Base-by-base conservation (phyloP, 2,797 vertebrate species). In the Phataginus tetradactyla region DNA sequence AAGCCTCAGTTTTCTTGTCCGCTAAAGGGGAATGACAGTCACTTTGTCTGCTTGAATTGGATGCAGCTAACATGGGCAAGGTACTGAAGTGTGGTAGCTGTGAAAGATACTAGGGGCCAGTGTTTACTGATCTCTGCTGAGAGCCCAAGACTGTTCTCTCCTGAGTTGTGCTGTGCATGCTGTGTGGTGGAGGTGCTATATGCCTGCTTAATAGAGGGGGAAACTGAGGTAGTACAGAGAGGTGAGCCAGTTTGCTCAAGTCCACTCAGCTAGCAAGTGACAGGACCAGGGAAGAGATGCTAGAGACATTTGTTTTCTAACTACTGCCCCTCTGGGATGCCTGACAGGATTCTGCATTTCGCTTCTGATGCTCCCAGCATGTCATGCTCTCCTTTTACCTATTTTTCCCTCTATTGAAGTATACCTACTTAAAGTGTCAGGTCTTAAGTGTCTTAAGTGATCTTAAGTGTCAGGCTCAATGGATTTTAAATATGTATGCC, bases 21-120 rank as follows among this genome's bases (percentile, higher is more conserved):
- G 90, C 66, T 83, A 83, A 93, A 95, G 84, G 57, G 66, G 51
- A 78, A 66, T 91, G 89, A 64, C 42, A 49, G 57, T 94, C n/a
- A 68, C 53, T 83, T 74, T 57, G 51, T 63, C n/a, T 95, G 78
- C 64, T 79, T 79, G 94, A 83, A 37, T 78, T 96, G 81, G 49
- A 72, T 10, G 4, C 63, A 90, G 80, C 80, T 86, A 92, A 86
- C 39, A 21, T 90, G 68, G 83, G 55, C 90, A 72, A 84, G 86
- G 61, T 86, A 71, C 79, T 59, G 49, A 94, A 91, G 86, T 13
- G 49, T 42, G 45, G 53, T 95, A 90, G 63, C 55, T 51, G 66
- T 8, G 9, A 91, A 96, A 74, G 75, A 39, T 55, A 86, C 79
- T 14, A 42, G 88, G 79, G 84, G 29, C 51, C 72, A 92, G 88